Percentiles rank a stretch among this genome's conserved stretches.
Evolutionary conservation across 2,888 invertebrate genomes (phyloP).

Genomic region (Tortrix viridana): DNA sequence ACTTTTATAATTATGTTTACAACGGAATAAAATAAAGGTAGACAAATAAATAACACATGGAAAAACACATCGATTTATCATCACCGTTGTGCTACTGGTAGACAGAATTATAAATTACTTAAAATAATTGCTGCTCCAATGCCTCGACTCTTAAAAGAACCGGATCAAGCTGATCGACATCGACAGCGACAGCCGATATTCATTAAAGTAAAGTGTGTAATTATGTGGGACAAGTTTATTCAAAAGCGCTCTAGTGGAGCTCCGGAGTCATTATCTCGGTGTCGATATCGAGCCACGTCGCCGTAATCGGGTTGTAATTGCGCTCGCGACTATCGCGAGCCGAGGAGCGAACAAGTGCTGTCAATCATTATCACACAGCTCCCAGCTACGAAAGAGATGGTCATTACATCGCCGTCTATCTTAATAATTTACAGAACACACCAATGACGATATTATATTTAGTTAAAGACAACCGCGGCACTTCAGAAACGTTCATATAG

Average conservation of each 20-base stretch:
- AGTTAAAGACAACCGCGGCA: too few species aligned
- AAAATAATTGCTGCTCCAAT: constrained; percentile 70
- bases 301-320: constrained; percentile 76
- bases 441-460: not conserved
- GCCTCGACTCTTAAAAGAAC: constrained; percentile 66
- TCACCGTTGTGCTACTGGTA: constrained; percentile 36
- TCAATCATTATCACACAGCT: constrained; percentile 59
- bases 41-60: constrained; percentile 21
- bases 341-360: constrained; percentile 60
- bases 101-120: constrained; percentile 45
- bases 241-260: constrained; percentile 68
- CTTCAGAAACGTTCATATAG: too few species aligned
- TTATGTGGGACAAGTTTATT: constrained; percentile 75
- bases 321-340: constrained; percentile 56
- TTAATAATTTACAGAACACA: not conserved
- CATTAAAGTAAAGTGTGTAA: constrained; percentile 82
- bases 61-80: constrained; percentile 34
- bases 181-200: constrained; percentile 61
- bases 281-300: constrained; percentile 60
- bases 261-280: constrained; percentile 72
- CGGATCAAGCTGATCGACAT: constrained; percentile 45
- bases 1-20: constrained; percentile 18
- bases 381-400: constrained; percentile 29
- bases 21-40: constrained; percentile 15
- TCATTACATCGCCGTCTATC: not conserved